phyloP scores from a whole-genome alignment of 1,140 invertebrate genomes.

The Nasonia vitripennis region DNA sequence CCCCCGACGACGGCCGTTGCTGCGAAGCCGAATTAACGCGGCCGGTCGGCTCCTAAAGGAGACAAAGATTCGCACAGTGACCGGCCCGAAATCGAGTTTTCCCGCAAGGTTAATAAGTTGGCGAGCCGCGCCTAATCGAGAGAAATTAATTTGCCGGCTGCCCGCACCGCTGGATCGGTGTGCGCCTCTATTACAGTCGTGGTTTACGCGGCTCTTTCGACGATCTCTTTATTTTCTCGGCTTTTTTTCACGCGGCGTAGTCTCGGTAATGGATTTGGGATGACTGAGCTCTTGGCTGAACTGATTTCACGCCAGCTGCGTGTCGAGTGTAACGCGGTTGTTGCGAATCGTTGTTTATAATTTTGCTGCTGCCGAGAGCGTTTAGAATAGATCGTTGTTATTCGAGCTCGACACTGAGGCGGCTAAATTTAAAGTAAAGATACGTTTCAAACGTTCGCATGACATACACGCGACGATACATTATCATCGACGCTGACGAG shows the following conservation, averaged over 20 bases:
- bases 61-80: slow-evolving; percentile 22
- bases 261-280: background rate
- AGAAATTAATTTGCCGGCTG: slow-evolving; percentile 24
- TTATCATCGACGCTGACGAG: too few species aligned
- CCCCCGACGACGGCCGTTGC: background rate
- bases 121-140: background rate
- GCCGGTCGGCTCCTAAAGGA: background rate
- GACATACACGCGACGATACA: too few species aligned
- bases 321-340: too few species aligned
- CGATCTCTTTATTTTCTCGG: background rate
- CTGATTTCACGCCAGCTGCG: background rate
- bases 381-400: too few species aligned
- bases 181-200: background rate
- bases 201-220: background rate
- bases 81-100: slow-evolving; percentile 4
- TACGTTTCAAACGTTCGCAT: too few species aligned
- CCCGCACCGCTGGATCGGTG: background rate
- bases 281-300: background rate
- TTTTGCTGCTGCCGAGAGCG: too few species aligned
- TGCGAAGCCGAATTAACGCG: background rate
- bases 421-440: too few species aligned
- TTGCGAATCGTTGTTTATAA: too few species aligned
- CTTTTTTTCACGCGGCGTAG: background rate
- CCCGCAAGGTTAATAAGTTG: slow-evolving; percentile 9
- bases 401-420: too few species aligned